These are phyloP conservation scores for Rutpela maculata DNA, from an alignment of 2,888 invertebrate genomes.

Conservation along the genomic window DNA sequence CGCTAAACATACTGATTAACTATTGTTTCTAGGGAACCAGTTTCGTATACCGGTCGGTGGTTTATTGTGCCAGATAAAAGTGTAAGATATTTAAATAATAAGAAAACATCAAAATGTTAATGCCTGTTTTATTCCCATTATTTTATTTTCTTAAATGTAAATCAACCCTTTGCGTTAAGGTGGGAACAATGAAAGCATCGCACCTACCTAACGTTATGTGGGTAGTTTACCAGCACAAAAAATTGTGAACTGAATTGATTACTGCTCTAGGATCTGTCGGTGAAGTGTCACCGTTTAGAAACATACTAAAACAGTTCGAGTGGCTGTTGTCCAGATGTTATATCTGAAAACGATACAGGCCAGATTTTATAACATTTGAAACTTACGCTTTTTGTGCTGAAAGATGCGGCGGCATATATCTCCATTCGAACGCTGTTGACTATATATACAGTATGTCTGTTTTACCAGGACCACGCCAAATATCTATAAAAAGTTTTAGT, in stretches of 20 bases:
- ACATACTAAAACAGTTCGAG: background rate
- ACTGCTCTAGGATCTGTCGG: background rate
- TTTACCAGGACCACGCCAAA: too few relatives aligned
- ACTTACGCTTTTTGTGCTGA: background rate
- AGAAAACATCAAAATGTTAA: conserved; percentile 35
- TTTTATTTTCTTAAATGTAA: conserved; percentile 32
- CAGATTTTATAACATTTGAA: background rate
- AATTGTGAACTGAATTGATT: conserved; percentile 10
- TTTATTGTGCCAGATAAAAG: conserved; percentile 28
- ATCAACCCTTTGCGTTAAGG: conserved; percentile 30
- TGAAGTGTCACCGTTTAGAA: conserved; percentile 10
- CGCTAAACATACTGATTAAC: conserved; percentile 53
- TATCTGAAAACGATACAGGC: conserved; percentile 25
- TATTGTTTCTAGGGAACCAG: conserved; percentile 49
- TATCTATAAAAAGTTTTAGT: too few relatives aligned
- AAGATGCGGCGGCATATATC: background rate
- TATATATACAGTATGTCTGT: too few relatives aligned
- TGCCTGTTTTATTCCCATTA: conserved; percentile 30
- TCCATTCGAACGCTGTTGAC: too few relatives aligned
- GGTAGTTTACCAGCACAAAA: conserved; percentile 27
- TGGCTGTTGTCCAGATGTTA: conserved; percentile 27
- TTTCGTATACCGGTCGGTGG: conserved; percentile 5
- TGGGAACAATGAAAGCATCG: conserved; percentile 28
- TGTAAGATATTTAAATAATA: conserved; percentile 36
- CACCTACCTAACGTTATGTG: conserved; percentile 15